phyloP scores from a whole-genome alignment of 2,113 vertebrate species.

The Leucopsar rothschildi region DNA sequence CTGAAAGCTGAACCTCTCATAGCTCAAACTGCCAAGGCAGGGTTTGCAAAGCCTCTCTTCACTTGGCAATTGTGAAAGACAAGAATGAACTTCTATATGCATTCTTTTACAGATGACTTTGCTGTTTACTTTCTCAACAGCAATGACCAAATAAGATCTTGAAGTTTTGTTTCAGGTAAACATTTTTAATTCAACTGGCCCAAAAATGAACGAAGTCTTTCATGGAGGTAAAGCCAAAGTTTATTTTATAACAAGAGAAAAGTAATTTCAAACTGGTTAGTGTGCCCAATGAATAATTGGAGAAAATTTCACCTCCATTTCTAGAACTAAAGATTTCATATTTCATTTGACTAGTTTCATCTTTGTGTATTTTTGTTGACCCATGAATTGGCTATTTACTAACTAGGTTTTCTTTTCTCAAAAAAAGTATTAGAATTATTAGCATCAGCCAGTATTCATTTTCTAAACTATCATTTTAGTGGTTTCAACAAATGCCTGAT shows the following conservation, averaged over 20 bases:
- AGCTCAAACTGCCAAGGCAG: neutral
- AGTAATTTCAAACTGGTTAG: neutral
- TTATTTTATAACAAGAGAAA: neutral
- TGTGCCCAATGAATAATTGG: rapidly evolving
- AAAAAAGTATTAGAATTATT: neutral
- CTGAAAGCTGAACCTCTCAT: neutral
- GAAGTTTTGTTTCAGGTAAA: neutral
- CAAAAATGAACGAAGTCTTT: neutral
- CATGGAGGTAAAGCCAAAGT: neutral
- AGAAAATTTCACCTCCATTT: neutral
- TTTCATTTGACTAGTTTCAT: neutral
- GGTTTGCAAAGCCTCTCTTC: neutral
- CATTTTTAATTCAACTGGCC: neutral
- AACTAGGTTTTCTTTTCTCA: neutral
- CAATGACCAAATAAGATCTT: neutral
- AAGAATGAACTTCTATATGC: neutral
- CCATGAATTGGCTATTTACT: neutral
- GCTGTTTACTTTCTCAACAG: neutral
- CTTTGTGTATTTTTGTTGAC: neutral
- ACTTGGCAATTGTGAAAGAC: rapidly evolving
- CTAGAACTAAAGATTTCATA: neutral
- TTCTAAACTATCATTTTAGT: neutral
- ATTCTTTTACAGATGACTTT: neutral
- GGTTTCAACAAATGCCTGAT: neutral
- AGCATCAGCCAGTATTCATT: neutral